These are phyloP conservation scores for Drosophila aff. DNA, from an alignment of 1,140 invertebrate species.

Conservation along the genomic window DNA sequence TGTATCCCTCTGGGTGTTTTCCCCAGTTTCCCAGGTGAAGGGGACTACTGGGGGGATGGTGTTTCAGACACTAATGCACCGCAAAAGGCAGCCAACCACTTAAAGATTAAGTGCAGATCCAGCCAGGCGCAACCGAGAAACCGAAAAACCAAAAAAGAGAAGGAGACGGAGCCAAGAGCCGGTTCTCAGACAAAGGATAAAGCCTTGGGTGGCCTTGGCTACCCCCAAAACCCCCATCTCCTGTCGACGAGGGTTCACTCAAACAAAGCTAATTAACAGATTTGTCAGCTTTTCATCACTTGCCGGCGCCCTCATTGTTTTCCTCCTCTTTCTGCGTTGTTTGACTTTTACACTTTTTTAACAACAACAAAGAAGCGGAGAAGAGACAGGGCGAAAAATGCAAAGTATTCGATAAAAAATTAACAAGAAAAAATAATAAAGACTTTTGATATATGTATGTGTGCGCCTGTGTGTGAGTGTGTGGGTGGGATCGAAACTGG, in stretches of 20 bases:
- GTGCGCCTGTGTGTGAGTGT: constrained; percentile 1
- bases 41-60: not conserved
- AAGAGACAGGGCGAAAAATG: constrained; percentile 45
- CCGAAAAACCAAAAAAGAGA: constrained; percentile 28
- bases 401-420: constrained; percentile 62
- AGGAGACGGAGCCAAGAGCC: constrained; percentile 2
- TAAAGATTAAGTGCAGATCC: constrained; percentile 81
- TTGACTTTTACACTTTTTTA: constrained; percentile 79
- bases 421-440: constrained; percentile 28
- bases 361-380: constrained; percentile 36
- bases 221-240: not conserved
- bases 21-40: constrained; percentile 36
- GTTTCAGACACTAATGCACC: constrained; percentile 62
- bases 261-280: constrained; percentile 84
- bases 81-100: constrained; percentile 79
- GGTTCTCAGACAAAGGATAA: constrained; percentile 65
- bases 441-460: constrained; percentile 21
- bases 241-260: constrained; percentile 55
- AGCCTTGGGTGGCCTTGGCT: constrained; percentile 18
- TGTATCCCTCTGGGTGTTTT: not conserved
- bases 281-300: constrained; percentile 84
- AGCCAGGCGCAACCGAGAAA: constrained; percentile 66
- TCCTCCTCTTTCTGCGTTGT: constrained; percentile 60
- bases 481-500: constrained; percentile 32
- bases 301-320: constrained; percentile 50